Percentiles rank a stretch among this genome's conserved stretches.
These are phyloP conservation scores for Dasysyrphus albostriatus DNA, from an alignment of 2,888 invertebrate genomes.

Conservation along the genomic window DNA sequence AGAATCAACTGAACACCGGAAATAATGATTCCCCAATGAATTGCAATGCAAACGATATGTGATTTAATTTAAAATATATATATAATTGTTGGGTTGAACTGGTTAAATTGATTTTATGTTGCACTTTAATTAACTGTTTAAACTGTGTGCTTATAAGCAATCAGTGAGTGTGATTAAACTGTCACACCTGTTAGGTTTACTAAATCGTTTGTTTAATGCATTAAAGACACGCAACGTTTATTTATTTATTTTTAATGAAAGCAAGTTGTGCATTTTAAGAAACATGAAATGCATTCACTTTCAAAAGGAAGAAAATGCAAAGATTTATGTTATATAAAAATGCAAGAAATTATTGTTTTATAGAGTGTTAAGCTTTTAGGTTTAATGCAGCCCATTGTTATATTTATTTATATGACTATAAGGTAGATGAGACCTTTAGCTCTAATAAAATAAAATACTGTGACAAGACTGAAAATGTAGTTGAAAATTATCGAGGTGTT, in stretches of 20 bases:
- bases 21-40: conserved; percentile 53
- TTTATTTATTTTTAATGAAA: neutral
- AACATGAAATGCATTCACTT: neutral
- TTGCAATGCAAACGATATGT: conserved; percentile 32
- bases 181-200: conserved; percentile 20
- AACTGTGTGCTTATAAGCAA: conserved; percentile 9
- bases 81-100: conserved; percentile 19
- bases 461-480: too few relatives aligned
- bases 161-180: conserved; percentile 17
- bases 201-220: neutral
- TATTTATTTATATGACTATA: too few relatives aligned
- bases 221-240: conserved; percentile 6
- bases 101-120: conserved; percentile 14
- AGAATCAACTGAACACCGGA: conserved; percentile 62
- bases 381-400: too few relatives aligned
- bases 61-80: conserved; percentile 23
- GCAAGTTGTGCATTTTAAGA: conserved; percentile 7
- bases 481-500: too few relatives aligned
- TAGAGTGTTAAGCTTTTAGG: neutral
- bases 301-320: too few relatives aligned
- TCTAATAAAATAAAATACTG: too few relatives aligned
- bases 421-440: too few relatives aligned
- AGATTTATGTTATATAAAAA: conserved; percentile 7
- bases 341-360: neutral
- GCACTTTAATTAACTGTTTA: conserved; percentile 6